Evolutionary conservation across 2,888 invertebrate genomes (phyloP).

Genomic region (Lumbricus terrestris): DNA sequence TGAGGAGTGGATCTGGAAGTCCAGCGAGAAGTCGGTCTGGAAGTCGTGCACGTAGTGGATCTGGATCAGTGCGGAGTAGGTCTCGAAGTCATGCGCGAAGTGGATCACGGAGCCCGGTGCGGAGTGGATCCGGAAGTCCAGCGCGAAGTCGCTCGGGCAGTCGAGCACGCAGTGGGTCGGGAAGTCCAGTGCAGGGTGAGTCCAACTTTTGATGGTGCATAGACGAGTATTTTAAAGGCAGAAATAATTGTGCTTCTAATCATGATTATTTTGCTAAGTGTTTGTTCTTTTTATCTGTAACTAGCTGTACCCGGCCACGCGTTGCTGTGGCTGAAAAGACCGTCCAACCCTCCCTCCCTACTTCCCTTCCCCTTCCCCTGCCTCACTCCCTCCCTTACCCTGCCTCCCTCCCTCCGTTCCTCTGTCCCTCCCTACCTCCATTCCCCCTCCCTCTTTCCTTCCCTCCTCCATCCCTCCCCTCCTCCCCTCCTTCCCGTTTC

Average conservation of each 20-base stretch:
- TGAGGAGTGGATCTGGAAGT: too few relatives aligned
- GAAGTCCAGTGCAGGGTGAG: slow-evolving; percentile 17
- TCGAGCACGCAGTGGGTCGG: slow-evolving; percentile 26
- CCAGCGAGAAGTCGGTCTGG: neutral
- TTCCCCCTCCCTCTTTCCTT: too few relatives aligned
- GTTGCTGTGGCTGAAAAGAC: too few relatives aligned
- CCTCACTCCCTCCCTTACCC: too few relatives aligned
- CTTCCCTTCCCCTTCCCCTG: too few relatives aligned
- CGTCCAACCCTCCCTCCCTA: too few relatives aligned
- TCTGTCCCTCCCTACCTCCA: too few relatives aligned
- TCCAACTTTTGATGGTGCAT: neutral
- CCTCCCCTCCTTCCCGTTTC: too few relatives aligned
- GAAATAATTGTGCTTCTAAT: neutral
- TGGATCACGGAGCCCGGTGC: slow-evolving; percentile 19
- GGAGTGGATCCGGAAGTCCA: slow-evolving; percentile 36
- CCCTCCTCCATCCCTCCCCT: too few relatives aligned
- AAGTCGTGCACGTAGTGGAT: slow-evolving; percentile 19
- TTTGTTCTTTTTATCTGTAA: neutral
- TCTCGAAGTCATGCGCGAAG: slow-evolving; percentile 17
- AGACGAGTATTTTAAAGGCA: neutral
- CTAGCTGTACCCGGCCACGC: too few relatives aligned
- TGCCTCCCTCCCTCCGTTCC: too few relatives aligned
- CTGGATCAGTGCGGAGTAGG: too few relatives aligned
- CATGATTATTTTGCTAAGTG: neutral
- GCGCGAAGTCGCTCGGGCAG: slow-evolving; percentile 20